phyloP scores from a whole-genome alignment of 2,113 vertebrate species.

The Ctenomys sociabilis region DNA sequence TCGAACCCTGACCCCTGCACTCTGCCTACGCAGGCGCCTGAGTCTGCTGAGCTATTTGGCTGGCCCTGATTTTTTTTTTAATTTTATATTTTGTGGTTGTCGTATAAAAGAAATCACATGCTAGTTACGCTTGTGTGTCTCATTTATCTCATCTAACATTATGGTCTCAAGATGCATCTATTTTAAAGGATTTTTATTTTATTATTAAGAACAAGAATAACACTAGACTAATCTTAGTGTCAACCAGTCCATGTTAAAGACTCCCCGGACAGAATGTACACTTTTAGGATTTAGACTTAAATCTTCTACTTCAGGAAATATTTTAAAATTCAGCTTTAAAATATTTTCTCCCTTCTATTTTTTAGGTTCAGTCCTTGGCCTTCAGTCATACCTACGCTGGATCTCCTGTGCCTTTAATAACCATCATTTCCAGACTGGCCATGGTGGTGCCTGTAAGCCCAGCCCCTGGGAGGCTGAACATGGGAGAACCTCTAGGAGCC shows the following conservation, averaged over 20 bases:
- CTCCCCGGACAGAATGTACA: background rate
- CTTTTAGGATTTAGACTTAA: background rate
- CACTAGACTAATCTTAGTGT: background rate
- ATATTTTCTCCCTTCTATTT: background rate
- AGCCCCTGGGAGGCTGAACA: too few relatives aligned
- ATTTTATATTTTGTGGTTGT: background rate
- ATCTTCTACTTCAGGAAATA: background rate
- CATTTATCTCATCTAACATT: background rate
- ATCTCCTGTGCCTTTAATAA: background rate
- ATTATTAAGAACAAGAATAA: background rate
- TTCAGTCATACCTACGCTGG: background rate
- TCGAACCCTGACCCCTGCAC: too few relatives aligned
- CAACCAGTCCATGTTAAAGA: background rate
- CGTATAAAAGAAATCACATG: background rate
- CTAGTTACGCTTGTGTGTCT: background rate
- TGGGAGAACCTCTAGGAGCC: too few relatives aligned
- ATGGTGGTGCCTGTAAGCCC: too few relatives aligned
- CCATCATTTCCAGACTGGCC: background rate
- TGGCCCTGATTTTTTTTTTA: background rate
- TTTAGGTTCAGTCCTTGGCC: background rate
- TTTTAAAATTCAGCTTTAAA: conserved; percentile 12
- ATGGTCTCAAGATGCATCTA: background rate
- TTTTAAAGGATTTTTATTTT: background rate
- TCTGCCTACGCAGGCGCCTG: too few relatives aligned
- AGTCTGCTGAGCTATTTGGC: too few relatives aligned